phyloP scores from a whole-genome alignment of 2,113 vertebrate genomes.

The Rhinopomastus cyanomelas region DNA sequence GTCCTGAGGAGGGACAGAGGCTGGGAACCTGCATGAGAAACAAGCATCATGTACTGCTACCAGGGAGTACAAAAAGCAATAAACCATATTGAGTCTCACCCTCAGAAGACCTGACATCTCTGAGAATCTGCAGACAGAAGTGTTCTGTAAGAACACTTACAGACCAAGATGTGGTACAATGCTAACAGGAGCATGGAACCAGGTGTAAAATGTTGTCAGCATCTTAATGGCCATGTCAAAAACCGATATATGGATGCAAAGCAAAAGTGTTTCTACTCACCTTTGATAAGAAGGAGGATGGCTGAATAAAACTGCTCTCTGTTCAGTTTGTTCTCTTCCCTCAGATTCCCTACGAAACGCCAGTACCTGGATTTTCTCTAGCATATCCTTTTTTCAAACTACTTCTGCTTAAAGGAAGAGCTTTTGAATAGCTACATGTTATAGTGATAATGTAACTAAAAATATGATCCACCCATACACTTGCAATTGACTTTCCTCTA shows the following conservation, averaged over 20 bases:
- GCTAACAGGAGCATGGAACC: background rate
- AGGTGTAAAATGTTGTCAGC: background rate
- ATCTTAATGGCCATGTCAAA: background rate
- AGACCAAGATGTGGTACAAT: background rate
- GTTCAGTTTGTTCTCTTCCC: background rate
- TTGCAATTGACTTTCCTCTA: constrained; percentile 24
- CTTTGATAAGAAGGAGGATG: background rate
- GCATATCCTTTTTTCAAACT: background rate
- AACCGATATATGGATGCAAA: background rate
- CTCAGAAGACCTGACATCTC: background rate
- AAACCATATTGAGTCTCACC: background rate
- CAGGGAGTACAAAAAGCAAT: background rate
- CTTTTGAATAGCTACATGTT: constrained; percentile 23
- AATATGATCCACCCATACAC: constrained; percentile 50
- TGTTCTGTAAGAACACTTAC: background rate
- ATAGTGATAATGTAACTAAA: constrained; percentile 46
- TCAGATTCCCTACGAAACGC: background rate
- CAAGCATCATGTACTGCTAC: background rate
- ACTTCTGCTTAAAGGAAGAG: constrained; percentile 9
- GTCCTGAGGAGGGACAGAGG: background rate
- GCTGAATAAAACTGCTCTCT: background rate
- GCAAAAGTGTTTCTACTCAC: background rate
- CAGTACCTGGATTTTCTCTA: background rate
- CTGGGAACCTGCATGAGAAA: background rate
- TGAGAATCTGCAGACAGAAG: background rate